Evolutionary conservation across 2,888 invertebrate genomes (phyloP), one percentile per base, ranked within the genome.

Genomic region (Cephonodes hylas): DNA sequence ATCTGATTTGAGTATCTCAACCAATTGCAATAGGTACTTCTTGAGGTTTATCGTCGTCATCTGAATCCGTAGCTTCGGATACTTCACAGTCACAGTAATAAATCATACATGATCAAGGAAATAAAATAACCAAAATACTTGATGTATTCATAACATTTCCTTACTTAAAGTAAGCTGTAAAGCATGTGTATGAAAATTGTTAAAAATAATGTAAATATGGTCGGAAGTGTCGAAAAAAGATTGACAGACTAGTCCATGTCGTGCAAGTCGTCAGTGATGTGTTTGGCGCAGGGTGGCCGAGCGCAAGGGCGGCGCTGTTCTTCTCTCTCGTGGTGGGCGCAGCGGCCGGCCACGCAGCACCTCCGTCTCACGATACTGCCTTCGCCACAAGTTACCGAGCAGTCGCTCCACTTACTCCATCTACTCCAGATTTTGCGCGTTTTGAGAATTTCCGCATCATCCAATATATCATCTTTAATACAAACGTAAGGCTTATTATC

Each of bases 371-470:
- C 64, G 48, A 84, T 79, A 6, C 62, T 71, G 0, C 91, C 91
- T 1, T 70, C 68, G 0, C 90, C 91, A 63, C 90, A 91, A 1
- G 84, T 85, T 57, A 85, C 88, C 0, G 90, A 89, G 67, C 91
- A 91, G 1, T 72, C 71, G 6, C 85, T 79, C 90, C 90, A 90
- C 66, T 88, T 90, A 38, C 88, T 82, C 90, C 90, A 90, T 22
- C 89, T 81, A 70, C 90, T 90, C 90, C 90, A 90, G 8, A 89
- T 76, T 66, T 90, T 90, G 22, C 87, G 85, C 20, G 62, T 70
- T 58, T 73, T 81, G 57, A 85, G 59, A 2, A 63, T 65, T 53
- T 80, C 79, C 13, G 75, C 77, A 53, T 84, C 83, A 44, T 59
- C 46, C 7, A 22, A 3, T n/a, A n/a, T 20, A 20, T 60, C 22